Conservation (phyloP, 2,888 invertebrate genomes). For the Phyto melanocephala region DNA sequence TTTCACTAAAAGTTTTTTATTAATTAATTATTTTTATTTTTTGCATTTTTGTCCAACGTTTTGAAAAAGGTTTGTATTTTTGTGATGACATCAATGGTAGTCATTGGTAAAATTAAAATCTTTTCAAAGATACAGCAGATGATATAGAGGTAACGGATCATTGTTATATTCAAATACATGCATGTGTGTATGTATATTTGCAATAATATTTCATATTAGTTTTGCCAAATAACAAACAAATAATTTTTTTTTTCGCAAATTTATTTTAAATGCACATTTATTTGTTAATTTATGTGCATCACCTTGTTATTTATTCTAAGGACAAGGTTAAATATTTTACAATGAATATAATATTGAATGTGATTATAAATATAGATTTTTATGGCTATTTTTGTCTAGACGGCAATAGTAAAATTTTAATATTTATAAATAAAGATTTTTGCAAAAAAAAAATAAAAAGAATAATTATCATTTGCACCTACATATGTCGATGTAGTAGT, state of each 20-base stretch:
- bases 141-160: background rate
- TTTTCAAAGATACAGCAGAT: background rate
- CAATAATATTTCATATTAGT: background rate
- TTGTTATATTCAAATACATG: background rate
- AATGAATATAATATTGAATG: background rate
- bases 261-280: background rate
- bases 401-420: background rate
- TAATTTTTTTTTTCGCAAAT: background rate
- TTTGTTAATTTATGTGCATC: background rate
- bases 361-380: background rate
- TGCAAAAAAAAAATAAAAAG: background rate
- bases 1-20: constrained; percentile 10
- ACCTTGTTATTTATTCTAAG: background rate
- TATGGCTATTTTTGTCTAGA: background rate
- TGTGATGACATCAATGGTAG: background rate
- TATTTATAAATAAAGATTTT: background rate
- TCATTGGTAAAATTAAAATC: background rate
- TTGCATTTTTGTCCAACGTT: background rate
- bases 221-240: background rate
- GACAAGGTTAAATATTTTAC: background rate
- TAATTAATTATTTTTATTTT: background rate
- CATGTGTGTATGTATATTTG: background rate
- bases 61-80: background rate
- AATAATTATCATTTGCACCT: background rate
- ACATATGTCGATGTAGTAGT: no score